Conservation (phyloP, 2,888 invertebrate genomes). For the Microplitis manilae region DNA sequence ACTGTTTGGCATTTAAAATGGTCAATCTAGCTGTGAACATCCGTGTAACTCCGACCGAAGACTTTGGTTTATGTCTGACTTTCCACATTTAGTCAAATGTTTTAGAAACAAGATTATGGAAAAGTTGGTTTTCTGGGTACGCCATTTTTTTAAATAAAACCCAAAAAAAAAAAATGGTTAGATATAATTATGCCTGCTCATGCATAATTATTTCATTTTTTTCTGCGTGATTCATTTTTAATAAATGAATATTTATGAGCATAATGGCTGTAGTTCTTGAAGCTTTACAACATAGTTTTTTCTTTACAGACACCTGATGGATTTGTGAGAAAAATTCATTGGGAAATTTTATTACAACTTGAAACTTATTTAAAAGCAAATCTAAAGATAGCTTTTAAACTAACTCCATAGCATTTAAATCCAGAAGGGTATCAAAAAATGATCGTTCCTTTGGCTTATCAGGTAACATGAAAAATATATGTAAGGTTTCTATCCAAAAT, state of each 20-base stretch:
- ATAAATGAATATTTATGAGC: background rate
- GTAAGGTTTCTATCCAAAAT: too few relatives aligned
- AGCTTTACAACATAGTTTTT: background rate
- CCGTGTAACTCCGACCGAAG: constrained; percentile 43
- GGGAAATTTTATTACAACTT: constrained; percentile 31
- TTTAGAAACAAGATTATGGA: constrained; percentile 49
- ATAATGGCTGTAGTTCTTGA: too few relatives aligned
- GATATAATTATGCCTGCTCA: too few relatives aligned
- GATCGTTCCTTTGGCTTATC: constrained; percentile 41
- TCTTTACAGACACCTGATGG: constrained; percentile 45
- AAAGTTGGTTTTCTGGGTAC: constrained; percentile 45
- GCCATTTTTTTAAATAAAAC: background rate
- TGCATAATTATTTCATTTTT: too few relatives aligned
- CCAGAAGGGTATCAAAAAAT: constrained; percentile 44
- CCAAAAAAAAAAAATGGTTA: too few relatives aligned
- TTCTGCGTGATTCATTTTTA: background rate
- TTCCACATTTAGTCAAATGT: constrained; percentile 54
- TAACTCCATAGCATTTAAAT: constrained; percentile 39
- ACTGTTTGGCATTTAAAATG: constrained; percentile 45
- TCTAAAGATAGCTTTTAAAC: constrained; percentile 35
- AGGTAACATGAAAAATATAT: constrained; percentile 22
- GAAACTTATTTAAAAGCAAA: constrained; percentile 25
- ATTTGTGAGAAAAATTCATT: constrained; percentile 38
- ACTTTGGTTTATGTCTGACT: constrained; percentile 56
- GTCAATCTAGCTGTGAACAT: constrained; percentile 51